Percentiles rank a stretch among this genome's conserved stretches.
These are phyloP conservation scores for Athalia rosae DNA, from an alignment of 2,888 invertebrate species.

Conservation along the genomic window DNA sequence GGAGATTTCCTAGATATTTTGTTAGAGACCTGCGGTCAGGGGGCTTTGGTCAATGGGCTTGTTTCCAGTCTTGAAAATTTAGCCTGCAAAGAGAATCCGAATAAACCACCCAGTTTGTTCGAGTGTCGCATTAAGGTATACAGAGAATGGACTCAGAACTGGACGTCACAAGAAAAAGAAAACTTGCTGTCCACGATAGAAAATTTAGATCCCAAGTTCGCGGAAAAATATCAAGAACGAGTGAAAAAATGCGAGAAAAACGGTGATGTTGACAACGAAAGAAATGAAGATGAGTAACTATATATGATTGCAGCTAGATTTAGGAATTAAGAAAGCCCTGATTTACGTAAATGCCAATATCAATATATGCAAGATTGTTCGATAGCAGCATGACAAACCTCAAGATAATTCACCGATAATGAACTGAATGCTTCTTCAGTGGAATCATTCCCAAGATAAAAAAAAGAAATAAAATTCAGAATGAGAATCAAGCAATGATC, in stretches of 20 bases:
- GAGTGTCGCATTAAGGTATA: conserved; percentile 91
- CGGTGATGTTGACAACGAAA: neutral
- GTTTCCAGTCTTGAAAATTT: conserved; percentile 81
- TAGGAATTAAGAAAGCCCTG: neutral
- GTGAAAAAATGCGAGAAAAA: conserved; percentile 51
- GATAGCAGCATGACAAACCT: neutral
- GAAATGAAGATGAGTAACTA: neutral
- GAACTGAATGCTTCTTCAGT: too few relatives aligned
- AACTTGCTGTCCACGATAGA: conserved; percentile 82
- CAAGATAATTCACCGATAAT: too few relatives aligned
- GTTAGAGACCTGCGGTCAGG: conserved; percentile 79
- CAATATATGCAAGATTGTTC: neutral
- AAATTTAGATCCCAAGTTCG: conserved; percentile 84
- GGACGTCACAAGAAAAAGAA: conserved; percentile 84
- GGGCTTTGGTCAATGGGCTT: conserved; percentile 83
- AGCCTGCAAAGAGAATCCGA: conserved; percentile 77
- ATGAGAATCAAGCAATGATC: too few relatives aligned
- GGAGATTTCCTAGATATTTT: conserved; percentile 88
- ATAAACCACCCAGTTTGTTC: conserved; percentile 86
- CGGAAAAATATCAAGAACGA: conserved; percentile 76
- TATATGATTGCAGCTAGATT: neutral
- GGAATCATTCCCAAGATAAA: too few relatives aligned
- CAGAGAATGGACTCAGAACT: conserved; percentile 88
- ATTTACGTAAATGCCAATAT: neutral
- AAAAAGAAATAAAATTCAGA: too few relatives aligned